Conservation (phyloP, 2,113 vertebrate genomes). For the Gnathonemus longibarbis region DNA sequence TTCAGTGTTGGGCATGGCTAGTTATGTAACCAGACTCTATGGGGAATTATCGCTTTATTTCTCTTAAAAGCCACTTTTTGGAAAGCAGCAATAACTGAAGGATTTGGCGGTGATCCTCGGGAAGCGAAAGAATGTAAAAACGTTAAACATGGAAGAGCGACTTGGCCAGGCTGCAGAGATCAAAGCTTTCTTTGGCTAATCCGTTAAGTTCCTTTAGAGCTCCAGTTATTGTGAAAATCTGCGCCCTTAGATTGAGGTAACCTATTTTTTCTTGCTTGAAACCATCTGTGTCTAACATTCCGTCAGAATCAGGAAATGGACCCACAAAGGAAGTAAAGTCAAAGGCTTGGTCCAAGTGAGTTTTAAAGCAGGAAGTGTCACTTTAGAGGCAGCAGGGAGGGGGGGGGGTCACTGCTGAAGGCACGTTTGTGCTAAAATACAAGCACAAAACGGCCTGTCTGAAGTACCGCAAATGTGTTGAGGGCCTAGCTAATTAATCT, state of each 20-base stretch:
- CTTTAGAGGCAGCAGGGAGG: conserved; percentile 40
- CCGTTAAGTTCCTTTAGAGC: neutral
- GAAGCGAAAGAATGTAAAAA: neutral
- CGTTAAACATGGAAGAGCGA: neutral
- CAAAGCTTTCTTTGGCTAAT: neutral
- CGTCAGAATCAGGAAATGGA: conserved; percentile 34
- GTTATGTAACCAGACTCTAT: neutral
- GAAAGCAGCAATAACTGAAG: neutral
- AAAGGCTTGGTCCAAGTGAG: conserved; percentile 6
- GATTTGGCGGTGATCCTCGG: neutral
- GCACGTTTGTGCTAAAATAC: too few species aligned
- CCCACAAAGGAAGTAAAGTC: conserved; percentile 15
- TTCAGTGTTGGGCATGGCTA: neutral
- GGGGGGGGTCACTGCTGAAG: neutral
- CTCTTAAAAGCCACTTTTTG: neutral
- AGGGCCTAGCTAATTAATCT: neutral
- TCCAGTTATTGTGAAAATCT: neutral
- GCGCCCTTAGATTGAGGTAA: neutral
- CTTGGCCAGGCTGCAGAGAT: neutral
- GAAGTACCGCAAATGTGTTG: neutral
- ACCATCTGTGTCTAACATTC: conserved; percentile 34
- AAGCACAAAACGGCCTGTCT: neutral
- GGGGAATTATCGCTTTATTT: neutral
- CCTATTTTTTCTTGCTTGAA: neutral
- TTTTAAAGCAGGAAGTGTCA: conserved; percentile 42